Percentiles rank a stretch among this genome's conserved stretches.
phyloP scores from a whole-genome alignment of 2,888 invertebrate species.

The Tetragonula carbonaria region DNA sequence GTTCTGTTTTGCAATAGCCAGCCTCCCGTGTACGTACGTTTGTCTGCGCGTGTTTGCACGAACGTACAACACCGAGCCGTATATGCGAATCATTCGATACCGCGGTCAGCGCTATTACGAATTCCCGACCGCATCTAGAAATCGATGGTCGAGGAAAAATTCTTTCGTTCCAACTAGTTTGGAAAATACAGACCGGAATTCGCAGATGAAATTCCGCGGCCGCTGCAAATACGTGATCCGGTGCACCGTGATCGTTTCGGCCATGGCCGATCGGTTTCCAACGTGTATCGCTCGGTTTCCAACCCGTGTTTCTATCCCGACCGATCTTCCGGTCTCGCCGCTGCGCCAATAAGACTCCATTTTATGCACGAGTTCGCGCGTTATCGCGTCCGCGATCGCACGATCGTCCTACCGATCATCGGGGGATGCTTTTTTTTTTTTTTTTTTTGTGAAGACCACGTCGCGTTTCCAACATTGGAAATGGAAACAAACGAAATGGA shows the following conservation, averaged over 20 bases:
- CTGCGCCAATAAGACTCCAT: slow-evolving; percentile 20
- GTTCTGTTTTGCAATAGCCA: slow-evolving; percentile 57
- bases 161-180: slow-evolving; percentile 65
- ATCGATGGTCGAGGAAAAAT: slow-evolving; percentile 69
- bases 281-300: neutral
- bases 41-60: slow-evolving; percentile 8
- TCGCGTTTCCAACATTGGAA: no score
- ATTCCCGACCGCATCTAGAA: slow-evolving; percentile 64
- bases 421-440: no score
- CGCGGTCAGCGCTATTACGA: slow-evolving; percentile 62
- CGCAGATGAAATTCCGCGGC: slow-evolving; percentile 68
- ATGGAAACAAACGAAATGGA: no score
- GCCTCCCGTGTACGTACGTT: neutral
- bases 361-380: slow-evolving; percentile 17
- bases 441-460: no score
- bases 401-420: no score
- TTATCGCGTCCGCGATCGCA: neutral
- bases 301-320: neutral
- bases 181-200: slow-evolving; percentile 67
- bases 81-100: slow-evolving; percentile 56
- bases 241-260: slow-evolving; percentile 39
- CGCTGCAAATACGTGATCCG: slow-evolving; percentile 50
- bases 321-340: neutral
- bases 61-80: neutral
- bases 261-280: neutral